Percentiles rank a stretch among this genome's conserved stretches.
These are phyloP conservation scores for Lota lota DNA, from an alignment of 2,113 vertebrate species.

Conservation along the genomic window DNA sequence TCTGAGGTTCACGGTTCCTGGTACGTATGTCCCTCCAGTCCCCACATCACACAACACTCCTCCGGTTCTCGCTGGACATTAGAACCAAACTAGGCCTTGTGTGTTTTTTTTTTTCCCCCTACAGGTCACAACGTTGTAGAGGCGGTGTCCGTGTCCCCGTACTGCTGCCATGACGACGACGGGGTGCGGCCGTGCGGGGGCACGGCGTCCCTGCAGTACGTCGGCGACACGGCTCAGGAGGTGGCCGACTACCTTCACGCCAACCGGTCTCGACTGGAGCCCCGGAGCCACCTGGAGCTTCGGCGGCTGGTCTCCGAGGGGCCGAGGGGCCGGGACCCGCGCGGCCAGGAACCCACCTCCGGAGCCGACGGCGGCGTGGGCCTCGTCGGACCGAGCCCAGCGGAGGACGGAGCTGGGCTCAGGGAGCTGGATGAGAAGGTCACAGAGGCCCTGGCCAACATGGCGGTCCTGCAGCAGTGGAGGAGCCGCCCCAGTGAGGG, in stretches of 20 bases:
- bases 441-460: slow-evolving; percentile 75
- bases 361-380: slow-evolving; percentile 14
- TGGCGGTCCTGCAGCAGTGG: slow-evolving; percentile 77
- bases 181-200: slow-evolving; percentile 63
- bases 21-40: slow-evolving; percentile 56
- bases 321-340: slow-evolving; percentile 26
- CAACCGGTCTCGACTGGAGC: slow-evolving; percentile 57
- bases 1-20: slow-evolving; percentile 76
- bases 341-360: not conserved
- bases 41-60: no score
- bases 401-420: slow-evolving; percentile 37
- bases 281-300: slow-evolving; percentile 71
- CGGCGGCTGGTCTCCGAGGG: slow-evolving; percentile 60
- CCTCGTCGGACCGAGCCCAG: slow-evolving; percentile 30
- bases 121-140: slow-evolving; percentile 78
- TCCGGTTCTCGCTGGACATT: no score
- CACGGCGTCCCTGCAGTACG: slow-evolving; percentile 67
- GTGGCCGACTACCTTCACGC: slow-evolving; percentile 73
- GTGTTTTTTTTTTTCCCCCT: slow-evolving; percentile 11
- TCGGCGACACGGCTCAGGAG: slow-evolving; percentile 74
- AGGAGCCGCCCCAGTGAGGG: slow-evolving; percentile 59
- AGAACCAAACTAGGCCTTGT: no score
- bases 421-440: slow-evolving; percentile 70
- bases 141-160: slow-evolving; percentile 72
- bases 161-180: slow-evolving; percentile 63